A percentile compares a stretch with the other conserved stretches of the same genome.
Evolutionary conservation across 2,113 vertebrate genomes (phyloP).

Genomic region (Stegostoma tigrinum): DNA sequence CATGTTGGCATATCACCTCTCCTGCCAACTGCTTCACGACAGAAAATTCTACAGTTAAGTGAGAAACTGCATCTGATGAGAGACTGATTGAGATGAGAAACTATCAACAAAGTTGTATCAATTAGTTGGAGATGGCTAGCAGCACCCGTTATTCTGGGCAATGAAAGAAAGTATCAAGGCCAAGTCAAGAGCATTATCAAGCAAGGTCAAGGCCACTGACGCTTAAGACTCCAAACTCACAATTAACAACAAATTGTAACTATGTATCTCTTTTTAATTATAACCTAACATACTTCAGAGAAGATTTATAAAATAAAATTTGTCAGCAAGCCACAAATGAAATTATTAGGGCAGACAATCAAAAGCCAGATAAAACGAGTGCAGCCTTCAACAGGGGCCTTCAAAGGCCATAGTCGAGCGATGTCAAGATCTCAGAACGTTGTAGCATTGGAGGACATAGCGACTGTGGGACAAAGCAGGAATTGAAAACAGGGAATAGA

Average conservation of each 20-base stretch:
- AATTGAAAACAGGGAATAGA: neutral
- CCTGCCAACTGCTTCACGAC: neutral
- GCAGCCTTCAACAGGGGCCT: neutral
- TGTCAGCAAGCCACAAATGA: neutral
- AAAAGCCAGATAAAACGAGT: no score
- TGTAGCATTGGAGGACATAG: neutral
- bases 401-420: neutral
- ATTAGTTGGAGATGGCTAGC: neutral
- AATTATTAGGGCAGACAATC: neutral
- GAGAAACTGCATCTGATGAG: neutral
- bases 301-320: neutral
- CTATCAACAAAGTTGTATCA: neutral
- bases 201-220: neutral
- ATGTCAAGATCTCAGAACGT: neutral
- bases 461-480: neutral
- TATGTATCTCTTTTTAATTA: neutral
- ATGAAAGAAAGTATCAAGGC: neutral
- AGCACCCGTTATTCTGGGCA: neutral
- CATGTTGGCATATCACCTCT: constrained; percentile 10
- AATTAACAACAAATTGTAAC: neutral
- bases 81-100: neutral
- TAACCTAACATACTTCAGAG: neutral
- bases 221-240: neutral
- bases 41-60: neutral
- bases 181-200: neutral